Conservation (phyloP, 2,113 vertebrate species). For the Camelus dromedarius region DNA sequence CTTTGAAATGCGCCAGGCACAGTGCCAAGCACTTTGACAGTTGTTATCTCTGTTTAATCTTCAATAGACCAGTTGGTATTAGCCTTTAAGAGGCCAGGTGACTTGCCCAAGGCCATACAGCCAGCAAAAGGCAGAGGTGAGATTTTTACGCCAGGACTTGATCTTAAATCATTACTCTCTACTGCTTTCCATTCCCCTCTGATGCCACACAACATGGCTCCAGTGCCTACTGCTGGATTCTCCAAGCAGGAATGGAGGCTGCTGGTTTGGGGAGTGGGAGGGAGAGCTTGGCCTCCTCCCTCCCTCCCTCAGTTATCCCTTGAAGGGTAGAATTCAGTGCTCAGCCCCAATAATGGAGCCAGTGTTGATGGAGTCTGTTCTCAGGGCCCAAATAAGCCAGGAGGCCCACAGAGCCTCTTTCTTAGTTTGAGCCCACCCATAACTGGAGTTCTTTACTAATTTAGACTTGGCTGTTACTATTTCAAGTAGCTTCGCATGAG, state of each 20-base stretch:
- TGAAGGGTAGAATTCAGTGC: slow-evolving; percentile 47
- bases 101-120: slow-evolving; percentile 15
- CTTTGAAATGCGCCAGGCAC: slow-evolving; percentile 9
- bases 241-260: not conserved
- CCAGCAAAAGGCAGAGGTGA: not conserved
- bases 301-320: not conserved
- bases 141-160: not conserved
- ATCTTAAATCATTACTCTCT: not conserved
- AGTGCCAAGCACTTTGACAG: not conserved
- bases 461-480: slow-evolving; percentile 65
- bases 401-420: slow-evolving; percentile 46
- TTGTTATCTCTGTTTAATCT: not conserved
- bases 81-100: not conserved
- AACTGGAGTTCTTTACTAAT: slow-evolving; percentile 43
- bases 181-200: not conserved
- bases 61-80: not conserved
- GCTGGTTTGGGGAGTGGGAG: not conserved
- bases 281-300: not conserved
- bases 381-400: not conserved
- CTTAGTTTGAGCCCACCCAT: slow-evolving; percentile 36
- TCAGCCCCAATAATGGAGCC: slow-evolving; percentile 32
- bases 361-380: slow-evolving; percentile 33
- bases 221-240: not conserved
- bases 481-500: slow-evolving; percentile 20
- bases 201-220: not conserved